Evolutionary conservation across 2,797 vertebrate species (phyloP).

Genomic region (Lophius americanus): DNA sequence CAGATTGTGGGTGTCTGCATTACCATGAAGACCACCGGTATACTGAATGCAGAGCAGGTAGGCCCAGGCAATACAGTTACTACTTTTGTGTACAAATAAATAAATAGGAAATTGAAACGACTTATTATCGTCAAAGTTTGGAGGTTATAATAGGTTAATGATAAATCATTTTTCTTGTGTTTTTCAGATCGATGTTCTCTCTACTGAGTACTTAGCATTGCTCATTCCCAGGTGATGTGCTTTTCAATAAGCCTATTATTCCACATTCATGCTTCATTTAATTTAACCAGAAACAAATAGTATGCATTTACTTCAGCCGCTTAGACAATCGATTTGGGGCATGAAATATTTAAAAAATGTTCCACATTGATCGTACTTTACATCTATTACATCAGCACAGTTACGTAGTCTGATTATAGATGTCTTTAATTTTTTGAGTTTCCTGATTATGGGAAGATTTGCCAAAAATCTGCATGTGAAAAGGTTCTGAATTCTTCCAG

Average conservation of each 20-base stretch:
- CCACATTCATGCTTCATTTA: neutral
- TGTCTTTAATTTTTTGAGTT: neutral
- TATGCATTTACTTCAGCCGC: neutral
- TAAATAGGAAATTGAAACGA: neutral
- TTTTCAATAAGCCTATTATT: neutral
- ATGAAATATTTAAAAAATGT: neutral
- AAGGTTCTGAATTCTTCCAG: neutral
- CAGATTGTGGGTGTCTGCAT: slow-evolving; percentile 1
- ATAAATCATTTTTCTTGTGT: slow-evolving; percentile 15
- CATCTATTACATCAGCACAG: neutral
- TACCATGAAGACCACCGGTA: slow-evolving; percentile 38
- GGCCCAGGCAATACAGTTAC: neutral
- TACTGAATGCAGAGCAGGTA: slow-evolving; percentile 52
- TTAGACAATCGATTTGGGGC: neutral
- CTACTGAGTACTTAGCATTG: slow-evolving; percentile 67
- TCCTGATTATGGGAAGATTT: too few species aligned
- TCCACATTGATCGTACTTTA: neutral
- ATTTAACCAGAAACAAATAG: fast-evolving
- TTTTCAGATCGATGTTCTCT: slow-evolving; percentile 75
- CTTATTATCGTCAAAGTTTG: neutral
- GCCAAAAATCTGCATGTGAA: too few species aligned
- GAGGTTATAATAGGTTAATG: neutral
- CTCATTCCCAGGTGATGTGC: slow-evolving; percentile 76
- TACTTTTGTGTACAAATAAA: neutral
- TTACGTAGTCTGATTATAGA: neutral